Evolutionary conservation across 2,888 invertebrate species (phyloP), one percentile per base, ranked within the genome.

Genomic region (Polydrusus pterygomalis): DNA sequence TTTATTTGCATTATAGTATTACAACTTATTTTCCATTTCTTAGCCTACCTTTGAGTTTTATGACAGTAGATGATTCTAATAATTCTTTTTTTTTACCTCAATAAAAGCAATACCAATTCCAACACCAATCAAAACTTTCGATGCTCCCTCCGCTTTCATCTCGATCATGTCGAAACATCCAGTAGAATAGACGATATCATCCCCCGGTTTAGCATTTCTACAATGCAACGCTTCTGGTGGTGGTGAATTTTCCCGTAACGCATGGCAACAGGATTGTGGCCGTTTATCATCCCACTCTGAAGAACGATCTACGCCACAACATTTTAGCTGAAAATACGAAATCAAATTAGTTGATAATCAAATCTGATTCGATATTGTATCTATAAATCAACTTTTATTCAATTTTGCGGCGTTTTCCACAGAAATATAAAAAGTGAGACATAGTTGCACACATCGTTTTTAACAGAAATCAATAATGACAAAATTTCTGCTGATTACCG

Each of bases 31-130:
- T n/a, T n/a, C n/a, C n/a, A n/a, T n/a, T n/a, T n/a, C n/a, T n/a
- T n/a, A n/a, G n/a, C n/a, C n/a, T n/a, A n/a, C n/a, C n/a, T n/a
- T n/a, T n/a, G n/a, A n/a, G n/a, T n/a, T n/a, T n/a, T n/a, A n/a
- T n/a, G n/a, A n/a, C n/a, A n/a, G n/a, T n/a, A n/a, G n/a, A n/a
- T n/a, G n/a, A n/a, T n/a, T n/a, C n/a, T n/a, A n/a, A n/a, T n/a
- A n/a, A n/a, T n/a, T n/a, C n/a, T n/a, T n/a, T n/a, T 58, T 10
- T 69, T n/a, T 30, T 70, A 77, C 77, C 70, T 77, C 77, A 56
- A 90, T 79, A 81, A 92, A 91, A 25, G 92, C 92, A 74, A 92
- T 91, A 64, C 92, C 92, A 63, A 92, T 91, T 51, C 92, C 92
- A 71, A 92, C 91, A 0, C 91, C 91, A 81, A 92, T 91, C 34